Evolutionary conservation across 2,113 vertebrate genomes (phyloP), one percentile per base, ranked within the genome.

Genomic region (Brevimyrus niger): DNA sequence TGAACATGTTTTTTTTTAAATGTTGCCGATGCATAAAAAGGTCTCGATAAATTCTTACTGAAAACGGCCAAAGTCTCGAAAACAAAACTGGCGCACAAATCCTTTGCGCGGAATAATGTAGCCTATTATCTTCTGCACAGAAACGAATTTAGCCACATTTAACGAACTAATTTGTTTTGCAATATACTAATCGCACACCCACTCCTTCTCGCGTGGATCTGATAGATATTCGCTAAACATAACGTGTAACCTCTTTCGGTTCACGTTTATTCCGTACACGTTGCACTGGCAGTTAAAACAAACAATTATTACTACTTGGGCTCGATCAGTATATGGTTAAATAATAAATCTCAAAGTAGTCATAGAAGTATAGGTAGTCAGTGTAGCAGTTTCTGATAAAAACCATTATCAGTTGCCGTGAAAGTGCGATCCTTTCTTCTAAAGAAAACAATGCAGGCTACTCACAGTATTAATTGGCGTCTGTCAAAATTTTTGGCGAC

Each of bases 381-480:
- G 10, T 69, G 27, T n/a, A 31, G 27, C 10, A 4, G 27, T 69
- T 69, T 69, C 27, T 69, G 61, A 69, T 27, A 13, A 69, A 69
- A 69, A 69, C n/a, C 61, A 31, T 31, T 69, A 13, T 69, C n/a
- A 69, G 61, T 69, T 31, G 10, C 61, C n/a, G n/a, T 69, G 61
- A 31, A 69, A 69, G 61, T 84, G 82, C 44, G 21, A 44, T 46
- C 44, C 44, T 84, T 88, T 73, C 15, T 58, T 69, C 10, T 5
- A 35, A 4, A 53, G 46, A 89, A 58, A 91, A 88, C 27, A 61
- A 23, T 42, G 46, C 19, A 65, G 7, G 83, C 90, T 94, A 95
- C 95, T 96, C 91, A 96, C 96, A 92, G 83, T 88, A 44, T 90
- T 31, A 91, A 88, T 61, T n/a, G 50, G 84, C 89, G 90, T 84